Conservation (phyloP, 2,113 vertebrate species). For the Callaeas wilsoni region DNA sequence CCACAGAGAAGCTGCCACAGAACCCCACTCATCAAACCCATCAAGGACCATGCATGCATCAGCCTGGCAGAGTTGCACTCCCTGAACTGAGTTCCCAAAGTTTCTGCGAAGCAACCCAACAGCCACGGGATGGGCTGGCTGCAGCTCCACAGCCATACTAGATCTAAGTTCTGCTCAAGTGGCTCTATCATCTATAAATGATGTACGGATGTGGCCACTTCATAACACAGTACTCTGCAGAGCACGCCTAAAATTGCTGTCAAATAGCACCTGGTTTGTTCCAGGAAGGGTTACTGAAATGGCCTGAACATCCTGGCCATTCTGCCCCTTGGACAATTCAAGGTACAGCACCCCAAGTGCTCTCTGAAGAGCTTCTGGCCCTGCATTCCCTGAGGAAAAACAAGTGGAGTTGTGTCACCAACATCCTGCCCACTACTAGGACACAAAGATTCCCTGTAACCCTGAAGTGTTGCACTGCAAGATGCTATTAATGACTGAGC, state of each 20-base stretch:
- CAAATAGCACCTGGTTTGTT: neutral
- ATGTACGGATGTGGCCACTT: neutral
- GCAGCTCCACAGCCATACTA: neutral
- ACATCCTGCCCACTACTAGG: neutral
- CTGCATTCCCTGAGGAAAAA: neutral
- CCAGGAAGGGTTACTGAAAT: neutral
- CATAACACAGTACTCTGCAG: neutral
- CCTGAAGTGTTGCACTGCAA: neutral
- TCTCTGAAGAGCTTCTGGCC: neutral
- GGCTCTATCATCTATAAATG: neutral
- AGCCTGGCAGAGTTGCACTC: neutral
- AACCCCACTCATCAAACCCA: neutral
- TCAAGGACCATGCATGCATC: neutral
- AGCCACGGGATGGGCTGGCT: neutral
- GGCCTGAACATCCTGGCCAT: neutral
- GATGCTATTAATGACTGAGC: neutral
- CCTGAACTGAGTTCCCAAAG: neutral
- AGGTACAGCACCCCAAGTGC: neutral
- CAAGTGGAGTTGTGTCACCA: neutral
- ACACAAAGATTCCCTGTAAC: neutral
- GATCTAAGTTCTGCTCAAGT: neutral
- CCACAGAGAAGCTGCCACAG: neutral
- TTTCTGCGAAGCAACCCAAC: neutral
- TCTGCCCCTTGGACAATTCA: neutral
- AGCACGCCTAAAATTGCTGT: neutral